phyloP scores from a whole-genome alignment of 2,888 invertebrate genomes.

The Dascillus cervinus region DNA sequence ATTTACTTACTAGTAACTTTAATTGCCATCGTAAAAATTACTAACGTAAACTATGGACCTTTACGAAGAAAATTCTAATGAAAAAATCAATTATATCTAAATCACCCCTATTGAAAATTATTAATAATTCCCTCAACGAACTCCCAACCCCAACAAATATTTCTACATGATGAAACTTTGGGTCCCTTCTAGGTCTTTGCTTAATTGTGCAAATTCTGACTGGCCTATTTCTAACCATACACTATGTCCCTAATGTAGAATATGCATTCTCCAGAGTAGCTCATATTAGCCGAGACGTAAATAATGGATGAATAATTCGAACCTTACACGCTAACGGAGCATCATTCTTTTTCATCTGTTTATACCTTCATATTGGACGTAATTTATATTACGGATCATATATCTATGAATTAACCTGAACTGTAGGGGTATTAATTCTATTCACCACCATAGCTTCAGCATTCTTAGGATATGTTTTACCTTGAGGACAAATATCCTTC shows the following conservation, averaged over 20 bases:
- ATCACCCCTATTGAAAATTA: constrained; percentile 49
- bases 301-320: constrained; percentile 60
- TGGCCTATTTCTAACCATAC: constrained; percentile 63
- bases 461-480: constrained; percentile 71
- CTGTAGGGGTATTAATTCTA: constrained; percentile 56
- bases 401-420: constrained; percentile 52
- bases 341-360: constrained; percentile 63
- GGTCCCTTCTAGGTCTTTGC: constrained; percentile 55
- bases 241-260: constrained; percentile 56
- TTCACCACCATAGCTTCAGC: constrained; percentile 63
- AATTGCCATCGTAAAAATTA: constrained; percentile 53
- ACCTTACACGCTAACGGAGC: constrained; percentile 64
- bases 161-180: constrained; percentile 61
- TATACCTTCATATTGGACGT: constrained; percentile 62
- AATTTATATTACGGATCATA: constrained; percentile 49
- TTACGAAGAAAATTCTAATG: constrained; percentile 47
- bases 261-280: constrained; percentile 57
- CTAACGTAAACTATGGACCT: constrained; percentile 48
- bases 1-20: constrained; percentile 54
- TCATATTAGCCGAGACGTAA: constrained; percentile 64
- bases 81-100: constrained; percentile 43
- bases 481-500: constrained; percentile 76
- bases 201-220: constrained; percentile 59
- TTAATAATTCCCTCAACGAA: constrained; percentile 52
- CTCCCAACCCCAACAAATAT: constrained; percentile 56